Base-by-base conservation (phyloP, 2,797 vertebrate genomes). In the Phoeniculus purpureus region DNA sequence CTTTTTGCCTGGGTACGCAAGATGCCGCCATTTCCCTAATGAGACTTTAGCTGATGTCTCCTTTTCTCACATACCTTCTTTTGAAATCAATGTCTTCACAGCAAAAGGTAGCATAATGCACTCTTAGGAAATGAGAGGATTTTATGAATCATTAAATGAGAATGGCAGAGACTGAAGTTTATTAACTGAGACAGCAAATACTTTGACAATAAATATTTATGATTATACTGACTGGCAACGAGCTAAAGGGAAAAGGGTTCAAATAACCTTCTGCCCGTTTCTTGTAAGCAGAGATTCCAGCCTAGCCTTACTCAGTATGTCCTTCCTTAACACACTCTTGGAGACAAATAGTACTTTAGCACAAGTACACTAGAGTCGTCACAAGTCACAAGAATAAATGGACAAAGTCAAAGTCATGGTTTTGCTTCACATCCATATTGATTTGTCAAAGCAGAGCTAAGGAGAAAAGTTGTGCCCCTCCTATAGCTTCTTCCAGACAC, bases 91-190 rank as follows among this genome's bases (percentile, higher is more conserved):
- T 31, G 40, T 81, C 71, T 81, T 32, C 43, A 29, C 62, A 90
- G 64, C 29, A 62, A 73, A 89, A 87, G 67, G 23, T 14, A 84
- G 31, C 4, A 1, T 73, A 85, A 85, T 12, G 15, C 27, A 88
- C 43, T 74, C 29, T 25, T 13, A 84, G 27, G 55, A 76, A 86
- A 91, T 84, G 25, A 71, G 43, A 76, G 11, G 71, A 48, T 85
- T 94, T 90, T 91, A 90, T 90, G 89, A 90, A 92, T 93, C 87
- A 65, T 87, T 90, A 86, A 90, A 84, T 55, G n/a, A 86, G 65
- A 81, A 77, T 14, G 43, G 50, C 37, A 86, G 66, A 83, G 48
- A 90, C 5, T 32, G 68, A 93, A 26, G 58, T 88, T 89, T 67
- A 92, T 87, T 85, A 78, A 55, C n/a, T 19, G 37, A 48, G 67